Evolutionary conservation across 2,888 invertebrate genomes (phyloP), one percentile per base, ranked within the genome.

Genomic region (Drosophila hamatofila): DNA sequence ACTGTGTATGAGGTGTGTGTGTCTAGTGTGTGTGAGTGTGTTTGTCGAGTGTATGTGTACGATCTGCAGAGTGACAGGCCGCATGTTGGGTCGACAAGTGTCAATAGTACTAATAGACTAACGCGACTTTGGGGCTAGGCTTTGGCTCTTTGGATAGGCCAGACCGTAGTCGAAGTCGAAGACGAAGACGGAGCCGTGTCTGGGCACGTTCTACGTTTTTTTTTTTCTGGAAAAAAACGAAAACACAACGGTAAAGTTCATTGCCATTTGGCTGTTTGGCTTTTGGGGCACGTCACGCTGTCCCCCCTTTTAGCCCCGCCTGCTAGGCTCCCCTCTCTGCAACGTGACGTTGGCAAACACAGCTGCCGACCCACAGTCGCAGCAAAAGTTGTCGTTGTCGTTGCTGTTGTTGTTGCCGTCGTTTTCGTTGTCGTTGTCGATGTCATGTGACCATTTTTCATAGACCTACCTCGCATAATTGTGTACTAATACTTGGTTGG

Each of bases 101-200:
- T 91, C 89, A 91, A 91, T 91, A 91, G 90, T 90, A 90, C 88
- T 90, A 91, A 90, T 91, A 84, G 89, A 75, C 75, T 82, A 64
- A 48, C 78, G 68, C 78, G 68, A 74, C 79, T 58, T 46, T 58
- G 60, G 60, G 72, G 70, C 76, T 74, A 63, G 74, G 74, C 69
- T 54, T 54, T 52, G 35, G 51, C 51, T 49, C 49, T 23, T 35
- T 37, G 54, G 54, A 6, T 54, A 18, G 55, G 68, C 57, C 42
- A 44, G 63, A 55, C 63, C 44, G 39, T 39, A 49, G 61, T 35
- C 25, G n/a, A 33, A 44, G 58, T 54, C 21, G 25, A 37, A 39
- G 14, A 16, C 23, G 25, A 41, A 39, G 14, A 18, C 48, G 18
- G 35, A 58, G 58, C 52, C 52, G 75, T 65, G 80, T 75, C 80